Evolutionary conservation across 2,113 vertebrate species (phyloP), one percentile per base, ranked within the genome.

Genomic region (Lagopus leucura): DNA sequence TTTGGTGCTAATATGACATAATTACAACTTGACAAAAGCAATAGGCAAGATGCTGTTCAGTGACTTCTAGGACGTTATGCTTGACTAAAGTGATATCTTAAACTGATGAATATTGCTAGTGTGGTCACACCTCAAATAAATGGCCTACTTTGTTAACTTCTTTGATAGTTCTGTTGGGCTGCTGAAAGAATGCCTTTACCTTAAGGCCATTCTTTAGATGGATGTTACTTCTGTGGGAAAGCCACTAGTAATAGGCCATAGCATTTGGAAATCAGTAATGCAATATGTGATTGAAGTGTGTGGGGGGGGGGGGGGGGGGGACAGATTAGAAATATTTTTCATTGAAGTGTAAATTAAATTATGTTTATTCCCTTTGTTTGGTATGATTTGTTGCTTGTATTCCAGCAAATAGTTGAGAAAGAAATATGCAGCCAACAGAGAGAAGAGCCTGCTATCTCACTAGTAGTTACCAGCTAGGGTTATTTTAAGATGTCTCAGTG

Each of bases 291-390:
- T 67, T 71, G 85, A 75, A n/a, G n/a, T n/a, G n/a, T n/a, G n/a
- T n/a, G n/a, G n/a, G n/a, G n/a, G n/a, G n/a, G n/a, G n/a, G n/a
- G n/a, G n/a, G n/a, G n/a, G n/a, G n/a, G n/a, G n/a, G n/a, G n/a
- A n/a, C 58, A 90, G 89, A 80, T 89, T 71, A 94, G 57, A 92
- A 92, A 52, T 88, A 74, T 71, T 96, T 82, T 88, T 95, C 45
- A 55, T 34, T 83, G 69, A 40, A 80, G 60, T 86, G 78, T 80
- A 85, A 92, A 38, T n/a, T 80, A 89, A 96, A 69, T 88, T 94
- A 47, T 86, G 74, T 87, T 96, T 96, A 66, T 75, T 92, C 93
- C 48, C 61, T 79, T 67, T 72, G 55, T 85, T 85, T 76, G 40
- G 76, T 89, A 63, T 2, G 5, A 50, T 82, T 92, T 94, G 92